Conservation (phyloP, 2,113 vertebrate genomes). For the Eclectus roratus region DNA sequence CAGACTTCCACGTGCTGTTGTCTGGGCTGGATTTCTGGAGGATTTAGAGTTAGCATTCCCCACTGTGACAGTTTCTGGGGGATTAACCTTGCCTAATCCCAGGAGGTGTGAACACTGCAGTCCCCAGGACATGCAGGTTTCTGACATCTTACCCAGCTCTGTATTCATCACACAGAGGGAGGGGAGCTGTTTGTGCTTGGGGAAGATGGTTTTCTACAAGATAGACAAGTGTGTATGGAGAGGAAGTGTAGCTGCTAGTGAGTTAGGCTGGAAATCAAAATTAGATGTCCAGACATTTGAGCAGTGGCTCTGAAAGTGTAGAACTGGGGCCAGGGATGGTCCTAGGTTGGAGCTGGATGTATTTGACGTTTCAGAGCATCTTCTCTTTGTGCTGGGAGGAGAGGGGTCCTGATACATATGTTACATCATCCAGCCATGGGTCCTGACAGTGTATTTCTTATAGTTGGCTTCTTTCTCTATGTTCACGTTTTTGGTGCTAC, state of each 20-base stretch:
- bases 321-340: not conserved
- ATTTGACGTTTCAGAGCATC: not conserved
- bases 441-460: not conserved
- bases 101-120: not conserved
- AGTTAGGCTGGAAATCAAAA: not conserved
- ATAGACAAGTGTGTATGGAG: not conserved
- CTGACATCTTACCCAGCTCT: not conserved
- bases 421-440: not conserved
- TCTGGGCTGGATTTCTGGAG: not conserved
- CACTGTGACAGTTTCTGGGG: fast-evolving
- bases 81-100: not conserved
- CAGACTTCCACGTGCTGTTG: not conserved
- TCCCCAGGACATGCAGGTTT: not conserved
- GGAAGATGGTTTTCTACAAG: not conserved
- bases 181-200: not conserved
- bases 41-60: not conserved
- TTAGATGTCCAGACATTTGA: not conserved
- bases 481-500: not conserved
- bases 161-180: not conserved
- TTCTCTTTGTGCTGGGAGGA: not conserved
- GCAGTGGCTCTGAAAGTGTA: not conserved
- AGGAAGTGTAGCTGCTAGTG: not conserved
- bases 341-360: not conserved
- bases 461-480: not conserved
- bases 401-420: not conserved